Conservation (phyloP, 2,113 vertebrate species). For the Bufo gargarizans region DNA sequence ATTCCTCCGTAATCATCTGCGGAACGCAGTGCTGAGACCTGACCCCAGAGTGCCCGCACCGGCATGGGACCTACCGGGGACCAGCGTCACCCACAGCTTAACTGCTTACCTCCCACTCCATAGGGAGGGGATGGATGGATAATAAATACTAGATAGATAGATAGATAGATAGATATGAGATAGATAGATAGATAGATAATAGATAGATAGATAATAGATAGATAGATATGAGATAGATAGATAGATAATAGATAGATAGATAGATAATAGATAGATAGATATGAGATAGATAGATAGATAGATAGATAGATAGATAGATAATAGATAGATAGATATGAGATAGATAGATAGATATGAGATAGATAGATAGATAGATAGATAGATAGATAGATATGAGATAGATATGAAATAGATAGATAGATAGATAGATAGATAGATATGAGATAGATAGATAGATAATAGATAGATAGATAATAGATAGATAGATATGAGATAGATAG, state of each 20-base stretch:
- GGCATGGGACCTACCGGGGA: neutral
- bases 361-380: neutral
- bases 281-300: neutral
- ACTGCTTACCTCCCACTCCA: neutral
- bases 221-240: neutral
- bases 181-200: neutral
- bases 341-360: too few relatives aligned
- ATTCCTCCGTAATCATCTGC: slow-evolving; percentile 28
- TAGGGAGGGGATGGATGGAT: neutral
- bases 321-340: slow-evolving; percentile 15
- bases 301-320: neutral
- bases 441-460: too few relatives aligned
- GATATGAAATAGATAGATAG: too few relatives aligned
- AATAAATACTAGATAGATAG: neutral
- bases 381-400: too few relatives aligned
- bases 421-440: too few relatives aligned
- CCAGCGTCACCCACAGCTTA: slow-evolving; percentile 2
- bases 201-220: slow-evolving; percentile 17
- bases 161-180: slow-evolving; percentile 8
- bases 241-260: slow-evolving; percentile 4
- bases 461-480: too few relatives aligned
- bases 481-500: too few relatives aligned
- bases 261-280: slow-evolving; percentile 1
- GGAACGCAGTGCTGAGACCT: neutral
- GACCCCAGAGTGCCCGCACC: slow-evolving; percentile 9